Conservation (phyloP, 2,888 invertebrate species). For the Noctua pronuba region DNA sequence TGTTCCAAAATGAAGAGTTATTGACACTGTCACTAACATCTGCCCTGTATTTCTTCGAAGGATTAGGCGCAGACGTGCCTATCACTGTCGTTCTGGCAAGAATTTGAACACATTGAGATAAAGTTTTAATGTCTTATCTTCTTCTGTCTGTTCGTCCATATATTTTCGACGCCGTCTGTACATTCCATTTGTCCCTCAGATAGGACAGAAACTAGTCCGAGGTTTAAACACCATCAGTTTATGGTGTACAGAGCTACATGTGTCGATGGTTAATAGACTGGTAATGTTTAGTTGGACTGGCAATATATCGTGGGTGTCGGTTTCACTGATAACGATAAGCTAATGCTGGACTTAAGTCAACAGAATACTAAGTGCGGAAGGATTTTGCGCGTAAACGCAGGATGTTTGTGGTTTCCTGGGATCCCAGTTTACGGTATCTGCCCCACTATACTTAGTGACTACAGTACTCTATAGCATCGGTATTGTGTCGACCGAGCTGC, state of each 20-base stretch:
- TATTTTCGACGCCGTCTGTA: conserved; percentile 28
- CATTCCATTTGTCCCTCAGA: conserved; percentile 73
- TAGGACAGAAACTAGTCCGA: conserved; percentile 68
- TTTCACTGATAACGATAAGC: conserved; percentile 38
- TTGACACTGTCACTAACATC: not conserved
- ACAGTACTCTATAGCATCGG: not conserved
- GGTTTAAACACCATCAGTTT: conserved; percentile 58
- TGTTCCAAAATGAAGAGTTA: not conserved
- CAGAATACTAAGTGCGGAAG: not conserved
- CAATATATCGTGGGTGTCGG: not conserved
- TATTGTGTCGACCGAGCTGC: not conserved
- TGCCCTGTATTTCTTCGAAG: not conserved
- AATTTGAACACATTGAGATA: not conserved
- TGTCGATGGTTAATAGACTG: conserved; percentile 51
- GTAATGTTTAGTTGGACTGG: conserved; percentile 21
- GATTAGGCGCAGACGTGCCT: too few relatives aligned
- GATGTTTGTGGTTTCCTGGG: not conserved
- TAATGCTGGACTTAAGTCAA: not conserved
- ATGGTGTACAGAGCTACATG: conserved; percentile 41
- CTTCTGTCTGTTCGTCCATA: too few relatives aligned
- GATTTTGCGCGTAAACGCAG: not conserved
- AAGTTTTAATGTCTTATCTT: not conserved
- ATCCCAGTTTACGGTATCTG: not conserved
- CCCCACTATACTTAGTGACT: not conserved
- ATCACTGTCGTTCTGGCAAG: not conserved